Base-by-base conservation (phyloP, 2,797 vertebrate genomes). In the Caiman crocodilus region DNA sequence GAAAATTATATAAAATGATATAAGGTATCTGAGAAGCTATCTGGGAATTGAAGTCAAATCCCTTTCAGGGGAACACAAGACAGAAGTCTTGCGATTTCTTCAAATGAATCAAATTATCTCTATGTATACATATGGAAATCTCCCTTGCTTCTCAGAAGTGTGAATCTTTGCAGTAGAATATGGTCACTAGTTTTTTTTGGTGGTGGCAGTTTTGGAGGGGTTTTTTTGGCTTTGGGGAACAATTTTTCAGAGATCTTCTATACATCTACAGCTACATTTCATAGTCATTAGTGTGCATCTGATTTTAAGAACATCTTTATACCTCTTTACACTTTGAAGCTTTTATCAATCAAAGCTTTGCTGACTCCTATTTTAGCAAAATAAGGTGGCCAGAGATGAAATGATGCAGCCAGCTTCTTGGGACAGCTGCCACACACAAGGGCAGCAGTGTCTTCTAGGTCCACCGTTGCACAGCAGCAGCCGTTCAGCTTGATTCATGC, bases 51-150 rank as follows among this genome's bases (percentile, higher is more conserved):
- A 32, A 26, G 6, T 32, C 14, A 56, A 42, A 1, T 57, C 25
- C 67, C 57, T 21, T 35, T 25, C 42, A 35, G 17, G 58, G 28
- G 84, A 42, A 57, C 1, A 0, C 0, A 0, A 57, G 7, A 20
- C 35, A 55, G 81, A 85, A 6, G 35, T 30, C 4, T 6, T 20
- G 11, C 7, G 81, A 15, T 7, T 4, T 4, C 8, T 14, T 77
- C 0, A 0, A 9, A 59, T 67, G 57, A 55, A 16, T 56, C 60
- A 10, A 55, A 50, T 7, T 89, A 21, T 9, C 10, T 69, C 8
- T 13, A 21, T 35, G 30, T 69, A 20, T 35, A 35, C 42, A 50
- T 50, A 50, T 50, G 42, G 9, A 2, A 7, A 58, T 11, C 58
- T 56, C 42, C 9, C 42, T 50, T 50, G 10, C 42, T 50, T 50